Evolutionary conservation across 2,888 invertebrate species (phyloP), one percentile per base, ranked within the genome.

Genomic region (Drosophila mercatorum): DNA sequence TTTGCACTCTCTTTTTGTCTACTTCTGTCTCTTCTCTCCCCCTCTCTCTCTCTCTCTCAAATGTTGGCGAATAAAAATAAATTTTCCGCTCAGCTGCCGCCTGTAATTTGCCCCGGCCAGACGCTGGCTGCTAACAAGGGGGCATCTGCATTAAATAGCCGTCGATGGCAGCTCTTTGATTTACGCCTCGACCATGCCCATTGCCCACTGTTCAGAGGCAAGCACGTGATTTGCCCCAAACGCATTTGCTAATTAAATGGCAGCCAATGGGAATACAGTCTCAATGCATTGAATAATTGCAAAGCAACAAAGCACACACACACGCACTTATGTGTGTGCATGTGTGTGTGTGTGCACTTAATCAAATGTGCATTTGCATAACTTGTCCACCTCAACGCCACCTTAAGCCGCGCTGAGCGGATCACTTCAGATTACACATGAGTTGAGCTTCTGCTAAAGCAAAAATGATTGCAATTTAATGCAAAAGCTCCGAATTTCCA

Each of bases 231-330:
- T 60, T 56, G 56, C 31, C 41, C 59, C 46, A 55, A 68, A 72
- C 58, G 74, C 71, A 71, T 71, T 71, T 71, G 52, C 73, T 73
- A 72, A 72, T 72, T 73, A 59, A 67, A 49, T 66, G 73, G n/a
- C 57, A 40, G 64, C 17, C 7, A 41, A 47, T 41, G 31, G 58
- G 17, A 10, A 40, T 58, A 49, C 10, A 38, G 22, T 31, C 34
- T 28, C 41, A 56, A 51, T 43, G 44, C 34, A 40, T 40, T 60
- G 59, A 67, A 73, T 72, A 72, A 72, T 72, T 67, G 52, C 26
- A 72, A 36, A 41, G 40, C 57, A 56, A 1, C 36, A 14, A n/a
- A 11, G 7, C 38, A 31, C 11, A 49, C 11, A 49, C n/a, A 11
- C 5, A 5, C 1, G 0, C 6, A 28, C 3, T 11, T 36, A 36